Percentiles rank a stretch among this genome's conserved stretches.
Evolutionary conservation across 64 coral and sea anemone genomes (phyloP).

Genomic region (Acropora yongei): DNA sequence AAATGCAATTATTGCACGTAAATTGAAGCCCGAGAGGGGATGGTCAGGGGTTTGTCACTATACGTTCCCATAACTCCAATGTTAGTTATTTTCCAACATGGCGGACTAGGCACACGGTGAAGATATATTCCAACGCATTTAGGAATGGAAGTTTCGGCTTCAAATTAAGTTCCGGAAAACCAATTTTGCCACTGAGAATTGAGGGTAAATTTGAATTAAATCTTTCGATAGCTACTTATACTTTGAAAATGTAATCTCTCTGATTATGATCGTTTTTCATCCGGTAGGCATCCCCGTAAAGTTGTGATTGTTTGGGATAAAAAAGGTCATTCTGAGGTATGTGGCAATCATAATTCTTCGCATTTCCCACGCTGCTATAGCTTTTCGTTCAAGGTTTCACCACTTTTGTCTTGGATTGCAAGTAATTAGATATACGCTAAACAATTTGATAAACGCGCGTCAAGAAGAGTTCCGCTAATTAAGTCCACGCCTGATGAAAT

Average conservation of each 20-base stretch:
- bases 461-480: too few species aligned
- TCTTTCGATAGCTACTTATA: background rate
- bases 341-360: background rate
- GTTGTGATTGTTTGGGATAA: conserved; percentile 8
- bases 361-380: background rate
- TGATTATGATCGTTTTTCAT: background rate
- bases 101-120: background rate
- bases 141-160: background rate
- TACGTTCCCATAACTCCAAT: background rate
- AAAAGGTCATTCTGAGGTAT: background rate
- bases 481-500: too few species aligned
- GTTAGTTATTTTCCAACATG: background rate
- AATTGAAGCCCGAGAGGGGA: background rate
- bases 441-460: too few species aligned
- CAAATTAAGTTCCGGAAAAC: too few species aligned
- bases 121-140: background rate
- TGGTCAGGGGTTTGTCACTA: background rate
- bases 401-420: too few species aligned
- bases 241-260: background rate
- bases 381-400: background rate
- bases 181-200: too few species aligned
- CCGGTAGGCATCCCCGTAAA: background rate
- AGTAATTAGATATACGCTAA: too few species aligned
- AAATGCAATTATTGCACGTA: background rate
- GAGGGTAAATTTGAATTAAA: too few species aligned